These are phyloP conservation scores for Porites rus DNA, from an alignment of 92 coral and sea anemone genomes.

Conservation along the genomic window DNA sequence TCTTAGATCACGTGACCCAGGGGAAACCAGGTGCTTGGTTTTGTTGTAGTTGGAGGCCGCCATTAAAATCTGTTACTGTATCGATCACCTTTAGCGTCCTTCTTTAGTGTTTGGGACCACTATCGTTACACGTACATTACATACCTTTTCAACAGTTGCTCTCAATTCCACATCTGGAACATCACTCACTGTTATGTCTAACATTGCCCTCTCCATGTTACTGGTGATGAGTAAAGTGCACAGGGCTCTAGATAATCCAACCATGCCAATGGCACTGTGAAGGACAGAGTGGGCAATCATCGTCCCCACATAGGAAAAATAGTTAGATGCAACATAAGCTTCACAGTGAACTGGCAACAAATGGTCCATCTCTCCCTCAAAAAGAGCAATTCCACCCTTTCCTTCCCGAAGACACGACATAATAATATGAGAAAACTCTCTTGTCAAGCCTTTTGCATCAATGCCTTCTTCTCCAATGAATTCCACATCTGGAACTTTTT, in stretches of 20 bases:
- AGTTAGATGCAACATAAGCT: conserved; percentile 30
- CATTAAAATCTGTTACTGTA: too few species aligned
- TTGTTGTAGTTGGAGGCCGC: too few species aligned
- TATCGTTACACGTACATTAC: background rate
- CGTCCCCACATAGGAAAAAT: conserved; percentile 26
- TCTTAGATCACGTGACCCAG: too few species aligned
- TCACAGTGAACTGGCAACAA: conserved; percentile 32
- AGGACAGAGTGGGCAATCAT: conserved; percentile 27
- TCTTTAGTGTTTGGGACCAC: too few species aligned
- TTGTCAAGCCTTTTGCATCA: conserved; percentile 3
- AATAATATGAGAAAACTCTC: conserved; percentile 11
- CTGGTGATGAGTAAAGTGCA: conserved; percentile 13
- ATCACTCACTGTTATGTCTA: conserved; percentile 17
- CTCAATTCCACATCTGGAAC: conserved; percentile 27
- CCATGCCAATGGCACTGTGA: conserved; percentile 15
- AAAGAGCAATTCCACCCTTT: conserved; percentile 5
- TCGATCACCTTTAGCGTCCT: too few species aligned
- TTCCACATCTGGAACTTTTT: conserved; percentile 15
- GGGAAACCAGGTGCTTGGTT: too few species aligned
- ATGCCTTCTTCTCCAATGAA: conserved; percentile 11
- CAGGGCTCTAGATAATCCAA: conserved; percentile 28
- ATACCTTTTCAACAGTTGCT: conserved; percentile 28
- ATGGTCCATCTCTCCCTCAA: conserved; percentile 22
- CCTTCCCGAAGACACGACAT: conserved; percentile 19
- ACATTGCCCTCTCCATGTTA: conserved; percentile 34